phyloP scores from a whole-genome alignment of 1,140 invertebrate genomes.

The Tribolium castaneum region DNA sequence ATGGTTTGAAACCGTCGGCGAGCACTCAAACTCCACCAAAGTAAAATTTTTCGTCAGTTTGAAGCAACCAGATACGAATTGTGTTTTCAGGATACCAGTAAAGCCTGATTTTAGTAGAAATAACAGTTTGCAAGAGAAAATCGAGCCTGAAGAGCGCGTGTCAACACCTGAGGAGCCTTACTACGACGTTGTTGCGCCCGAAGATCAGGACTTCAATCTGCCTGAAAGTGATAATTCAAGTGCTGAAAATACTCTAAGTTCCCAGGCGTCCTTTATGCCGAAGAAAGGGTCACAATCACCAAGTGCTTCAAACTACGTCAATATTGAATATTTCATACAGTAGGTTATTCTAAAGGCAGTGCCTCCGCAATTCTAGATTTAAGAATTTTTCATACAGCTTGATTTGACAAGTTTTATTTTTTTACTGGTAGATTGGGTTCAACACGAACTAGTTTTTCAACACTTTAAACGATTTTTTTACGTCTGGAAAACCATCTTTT shows the following conservation, averaged over 20 bases:
- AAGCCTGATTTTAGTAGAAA: constrained; percentile 68
- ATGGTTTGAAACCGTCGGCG: constrained; percentile 69
- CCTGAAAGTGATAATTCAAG: constrained; percentile 70
- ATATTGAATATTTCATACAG: constrained; percentile 90
- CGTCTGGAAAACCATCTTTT: no score
- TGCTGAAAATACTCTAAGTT: constrained; percentile 71
- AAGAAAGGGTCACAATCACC: constrained; percentile 75
- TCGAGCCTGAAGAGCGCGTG: constrained; percentile 63
- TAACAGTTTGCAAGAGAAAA: constrained; percentile 60
- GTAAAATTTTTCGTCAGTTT: constrained; percentile 47
- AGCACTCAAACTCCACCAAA: constrained; percentile 58
- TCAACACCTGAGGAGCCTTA: constrained; percentile 76
- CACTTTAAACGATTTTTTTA: no score
- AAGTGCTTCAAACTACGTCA: constrained; percentile 86
- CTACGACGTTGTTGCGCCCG: constrained; percentile 84
- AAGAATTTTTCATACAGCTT: no score
- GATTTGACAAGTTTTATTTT: no score
- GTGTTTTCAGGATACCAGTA: constrained; percentile 69
- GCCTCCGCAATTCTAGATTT: no score
- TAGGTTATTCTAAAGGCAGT: constrained; percentile 65
- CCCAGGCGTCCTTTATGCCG: constrained; percentile 69
- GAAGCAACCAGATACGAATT: neutral
- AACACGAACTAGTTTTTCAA: no score
- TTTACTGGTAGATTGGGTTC: no score
- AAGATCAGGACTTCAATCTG: constrained; percentile 71